A percentile compares a stretch with the other conserved stretches of the same genome.
Evolutionary conservation across 2,888 invertebrate genomes (phyloP).

Genomic region (Chironomus riparius): DNA sequence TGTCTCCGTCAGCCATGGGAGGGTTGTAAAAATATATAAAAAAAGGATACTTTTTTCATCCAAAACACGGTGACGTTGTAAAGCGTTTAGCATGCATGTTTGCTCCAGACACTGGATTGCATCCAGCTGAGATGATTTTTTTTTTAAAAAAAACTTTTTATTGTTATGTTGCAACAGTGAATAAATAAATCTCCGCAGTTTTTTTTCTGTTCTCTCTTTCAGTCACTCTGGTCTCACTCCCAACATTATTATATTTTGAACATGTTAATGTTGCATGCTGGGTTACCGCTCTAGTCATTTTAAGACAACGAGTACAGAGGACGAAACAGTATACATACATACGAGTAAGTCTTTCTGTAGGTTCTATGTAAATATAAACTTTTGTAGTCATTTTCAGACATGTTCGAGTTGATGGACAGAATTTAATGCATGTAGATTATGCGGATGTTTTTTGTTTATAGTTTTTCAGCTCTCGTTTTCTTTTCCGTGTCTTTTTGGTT

Average conservation of each 20-base stretch:
- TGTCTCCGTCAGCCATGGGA: neutral
- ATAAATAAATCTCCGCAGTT: neutral
- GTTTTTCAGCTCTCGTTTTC: neutral
- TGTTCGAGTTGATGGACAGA: neutral
- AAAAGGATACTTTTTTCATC: neutral
- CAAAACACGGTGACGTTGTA: slow-evolving; percentile 4
- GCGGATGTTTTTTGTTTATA: neutral
- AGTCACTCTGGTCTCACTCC: no score
- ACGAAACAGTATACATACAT: neutral
- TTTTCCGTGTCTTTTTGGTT: neutral
- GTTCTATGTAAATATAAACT: neutral
- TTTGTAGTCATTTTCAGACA: neutral
- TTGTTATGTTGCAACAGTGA: slow-evolving; percentile 7
- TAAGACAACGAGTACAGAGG: neutral
- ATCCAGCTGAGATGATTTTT: neutral
- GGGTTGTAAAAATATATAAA: neutral
- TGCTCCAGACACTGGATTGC: neutral
- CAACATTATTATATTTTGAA: neutral
- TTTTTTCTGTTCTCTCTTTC: no score
- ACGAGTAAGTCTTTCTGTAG: neutral
- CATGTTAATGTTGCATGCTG: slow-evolving; percentile 6
- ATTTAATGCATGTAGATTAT: neutral
- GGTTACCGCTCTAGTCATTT: neutral
- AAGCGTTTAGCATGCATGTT: slow-evolving; percentile 2
- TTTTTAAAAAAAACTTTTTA: neutral